Evolutionary conservation across 2,888 invertebrate species (phyloP).

Genomic region (Ennomos fuscantarius): DNA sequence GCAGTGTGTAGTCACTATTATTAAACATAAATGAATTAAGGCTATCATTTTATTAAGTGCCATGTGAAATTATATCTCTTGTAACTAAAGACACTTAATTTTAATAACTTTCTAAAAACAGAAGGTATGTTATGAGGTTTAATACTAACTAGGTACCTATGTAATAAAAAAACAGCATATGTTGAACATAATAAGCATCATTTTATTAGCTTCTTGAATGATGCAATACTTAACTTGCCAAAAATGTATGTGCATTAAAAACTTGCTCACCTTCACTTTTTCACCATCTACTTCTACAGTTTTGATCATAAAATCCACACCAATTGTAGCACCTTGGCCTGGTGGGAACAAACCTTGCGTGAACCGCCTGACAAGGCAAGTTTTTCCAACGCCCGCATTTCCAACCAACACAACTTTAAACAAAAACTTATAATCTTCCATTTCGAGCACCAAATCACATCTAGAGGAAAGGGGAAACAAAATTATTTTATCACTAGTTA

Average conservation of each 20-base stretch:
- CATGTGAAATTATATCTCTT: no score
- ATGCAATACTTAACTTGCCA: constrained; percentile 56
- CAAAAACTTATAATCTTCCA: constrained; percentile 99
- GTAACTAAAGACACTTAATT: no score
- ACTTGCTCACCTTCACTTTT: constrained; percentile 92
- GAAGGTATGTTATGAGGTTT: background rate
- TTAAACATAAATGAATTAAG: no score
- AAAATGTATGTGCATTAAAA: constrained; percentile 41
- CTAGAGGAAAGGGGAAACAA: constrained; percentile 51
- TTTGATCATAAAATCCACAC: constrained; percentile 99
- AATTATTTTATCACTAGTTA: constrained; percentile 51
- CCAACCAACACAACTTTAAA: constrained; percentile 99
- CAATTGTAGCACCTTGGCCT: constrained; percentile 99
- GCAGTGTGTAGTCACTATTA: no score
- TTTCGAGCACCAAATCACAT: constrained; percentile 79
- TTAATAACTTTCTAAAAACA: no score
- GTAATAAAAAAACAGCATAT: constrained; percentile 6
- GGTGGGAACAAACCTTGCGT: constrained; percentile 99
- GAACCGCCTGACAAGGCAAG: constrained; percentile 97
- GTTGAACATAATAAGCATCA: constrained; percentile 32
- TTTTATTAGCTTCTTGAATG: constrained; percentile 42
- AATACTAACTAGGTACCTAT: constrained; percentile 18
- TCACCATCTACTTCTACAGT: constrained; percentile 98
- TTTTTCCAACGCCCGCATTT: constrained; percentile 99
- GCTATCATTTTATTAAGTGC: no score